Base-by-base conservation (phyloP, 2,797 vertebrate genomes). In the Neosilurus hyrtlii region DNA sequence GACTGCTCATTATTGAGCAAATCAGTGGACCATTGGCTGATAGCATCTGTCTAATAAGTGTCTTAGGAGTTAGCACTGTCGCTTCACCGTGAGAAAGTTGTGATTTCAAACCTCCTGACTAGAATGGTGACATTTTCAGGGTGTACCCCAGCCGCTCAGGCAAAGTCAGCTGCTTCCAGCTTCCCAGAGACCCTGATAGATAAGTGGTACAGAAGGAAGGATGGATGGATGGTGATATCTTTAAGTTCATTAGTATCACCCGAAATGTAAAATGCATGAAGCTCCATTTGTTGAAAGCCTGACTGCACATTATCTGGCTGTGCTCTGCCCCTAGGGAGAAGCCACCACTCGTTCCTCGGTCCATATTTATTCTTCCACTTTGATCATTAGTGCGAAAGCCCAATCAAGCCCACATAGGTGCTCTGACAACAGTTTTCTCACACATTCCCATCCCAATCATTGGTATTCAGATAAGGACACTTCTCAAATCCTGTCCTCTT, bases 391-490 rank as follows among this genome's bases (percentile, higher is more conserved):
- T 72, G n/a, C 49, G 5, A 52, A 72, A 26, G 43, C 49, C 37
- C 16, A n/a, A 72, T 72, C n/a, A 73, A 30, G 54, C 54, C 35
- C 5, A 10, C 82, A 24, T 79, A 57, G 71, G 88, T 79, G 70
- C 80, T 72, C 63, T 79, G 88, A 85, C 89, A 85, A 83, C 79
- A 62, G 73, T 83, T 88, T 90, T 57, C 87, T 89, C 80, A 79
- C 82, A 54, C 73, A 4, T 77, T 62, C 80, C 8, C 43, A 43
- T 71, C 81, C 20, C 43, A 86, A 75, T 89, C 73, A 91, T 92
- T 87, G 86, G 89, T 87, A 91, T 93, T 93, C 89, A 92, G 90
- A 85, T 85, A 57, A 16, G 18, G 26, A 12, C 16, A 52, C 68
- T 71, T 73, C n/a, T 54, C 26, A 9, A 73, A 87, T 85, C 81